Evolutionary conservation across 2,113 vertebrate species (phyloP).

Genomic region (Cyprinodon tularosa): DNA sequence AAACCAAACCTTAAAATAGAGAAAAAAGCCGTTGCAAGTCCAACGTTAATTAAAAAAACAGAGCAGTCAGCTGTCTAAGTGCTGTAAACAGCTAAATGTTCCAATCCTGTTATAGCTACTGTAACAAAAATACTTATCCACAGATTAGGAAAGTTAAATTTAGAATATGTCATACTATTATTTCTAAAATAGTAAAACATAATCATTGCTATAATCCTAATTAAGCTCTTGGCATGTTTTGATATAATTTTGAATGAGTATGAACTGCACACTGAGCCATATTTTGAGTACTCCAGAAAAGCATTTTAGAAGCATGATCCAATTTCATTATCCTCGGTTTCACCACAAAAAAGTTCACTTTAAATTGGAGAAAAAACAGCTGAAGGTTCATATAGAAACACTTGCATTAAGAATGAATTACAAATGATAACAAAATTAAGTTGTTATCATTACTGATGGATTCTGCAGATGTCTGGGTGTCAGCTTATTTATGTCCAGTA

Average conservation of each 20-base stretch:
- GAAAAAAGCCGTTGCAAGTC: conserved; percentile 5
- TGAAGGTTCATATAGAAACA: not conserved
- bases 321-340: conserved; percentile 26
- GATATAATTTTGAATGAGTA: conserved; percentile 50
- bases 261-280: conserved; percentile 27
- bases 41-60: conserved; percentile 9
- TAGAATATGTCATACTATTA: conserved; percentile 67
- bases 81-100: conserved; percentile 28
- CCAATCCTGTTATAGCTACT: conserved; percentile 52
- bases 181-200: conserved; percentile 60
- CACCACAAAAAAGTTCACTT: conserved; percentile 18
- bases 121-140: conserved; percentile 58
- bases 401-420: not conserved
- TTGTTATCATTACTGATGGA: not conserved
- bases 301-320: conserved; percentile 9
- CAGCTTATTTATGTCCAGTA: not conserved
- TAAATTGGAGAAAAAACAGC: not conserved
- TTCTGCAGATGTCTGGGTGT: not conserved
- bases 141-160: conserved; percentile 63
- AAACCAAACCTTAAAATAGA: conserved; percentile 3
- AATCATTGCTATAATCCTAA: conserved; percentile 64
- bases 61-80: conserved; percentile 1
- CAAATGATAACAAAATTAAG: too few species aligned
- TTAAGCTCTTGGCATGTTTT: conserved; percentile 52
- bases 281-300: conserved; percentile 37